phyloP scores from a whole-genome alignment of 2,113 vertebrate species.

The Anas platyrhynchos region DNA sequence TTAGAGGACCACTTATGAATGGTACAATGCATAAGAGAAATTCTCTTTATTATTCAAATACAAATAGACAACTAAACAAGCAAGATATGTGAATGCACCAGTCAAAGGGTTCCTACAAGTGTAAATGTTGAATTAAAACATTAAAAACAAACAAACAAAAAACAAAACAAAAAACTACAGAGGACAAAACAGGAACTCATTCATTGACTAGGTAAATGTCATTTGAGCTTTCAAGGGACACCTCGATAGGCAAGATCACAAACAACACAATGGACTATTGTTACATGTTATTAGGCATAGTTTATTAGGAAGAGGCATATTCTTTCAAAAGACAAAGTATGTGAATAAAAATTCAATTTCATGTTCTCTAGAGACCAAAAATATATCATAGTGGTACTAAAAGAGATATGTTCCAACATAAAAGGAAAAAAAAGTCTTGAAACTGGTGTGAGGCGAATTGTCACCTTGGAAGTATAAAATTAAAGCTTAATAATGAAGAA shows the following conservation, averaged over 20 bases:
- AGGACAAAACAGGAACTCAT: background rate
- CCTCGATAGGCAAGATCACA: background rate
- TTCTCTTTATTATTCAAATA: background rate
- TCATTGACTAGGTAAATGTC: background rate
- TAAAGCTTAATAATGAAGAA: background rate
- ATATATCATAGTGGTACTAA: background rate
- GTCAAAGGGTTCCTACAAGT: background rate
- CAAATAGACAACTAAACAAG: background rate
- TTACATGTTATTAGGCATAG: background rate
- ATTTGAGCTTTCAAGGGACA: background rate
- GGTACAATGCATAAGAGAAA: background rate
- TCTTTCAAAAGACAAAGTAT: background rate
- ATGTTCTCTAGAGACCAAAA: background rate
- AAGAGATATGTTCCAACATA: background rate
- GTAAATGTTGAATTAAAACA: background rate
- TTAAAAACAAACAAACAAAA: background rate
- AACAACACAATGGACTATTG: background rate
- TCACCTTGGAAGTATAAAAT: background rate
- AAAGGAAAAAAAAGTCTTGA: background rate
- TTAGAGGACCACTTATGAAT: background rate
- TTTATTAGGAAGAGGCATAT: background rate
- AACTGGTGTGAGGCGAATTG: background rate
- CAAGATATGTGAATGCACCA: background rate
- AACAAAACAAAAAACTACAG: background rate
- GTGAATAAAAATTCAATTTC: background rate